Percentiles rank a stretch among this genome's conserved stretches.
These are phyloP conservation scores for Athrips mouffetella DNA, from an alignment of 2,888 invertebrate species.

Conservation along the genomic window DNA sequence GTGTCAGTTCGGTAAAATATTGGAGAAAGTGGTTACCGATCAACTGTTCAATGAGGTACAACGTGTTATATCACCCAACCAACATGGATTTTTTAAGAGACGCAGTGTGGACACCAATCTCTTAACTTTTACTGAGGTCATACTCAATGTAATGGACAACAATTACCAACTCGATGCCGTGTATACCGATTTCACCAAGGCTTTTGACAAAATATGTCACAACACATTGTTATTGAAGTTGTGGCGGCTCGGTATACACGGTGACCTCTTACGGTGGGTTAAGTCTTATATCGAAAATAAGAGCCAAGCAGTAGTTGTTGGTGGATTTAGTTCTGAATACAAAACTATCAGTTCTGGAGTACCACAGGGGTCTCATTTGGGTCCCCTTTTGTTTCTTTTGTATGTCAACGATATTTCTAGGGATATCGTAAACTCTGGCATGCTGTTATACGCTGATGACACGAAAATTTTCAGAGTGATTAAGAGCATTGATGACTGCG, in stretches of 20 bases:
- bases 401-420: too few species aligned
- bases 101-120: conserved; percentile 21
- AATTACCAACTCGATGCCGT: conserved; percentile 17
- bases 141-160: conserved; percentile 18
- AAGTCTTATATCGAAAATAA: conserved; percentile 3
- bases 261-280: not conserved
- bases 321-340: not conserved
- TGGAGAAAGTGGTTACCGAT: conserved; percentile 23
- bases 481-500: not conserved
- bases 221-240: conserved; percentile 1
- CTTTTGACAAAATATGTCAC: conserved; percentile 17
- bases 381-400: too few species aligned
- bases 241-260: conserved; percentile 8
- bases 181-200: conserved; percentile 20
- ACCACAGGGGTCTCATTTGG: conserved; percentile 10
- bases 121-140: conserved; percentile 12
- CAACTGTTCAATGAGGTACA: conserved; percentile 10
- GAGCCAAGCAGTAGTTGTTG: not conserved
- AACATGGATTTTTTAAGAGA: conserved; percentile 20
- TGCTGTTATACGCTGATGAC: too few species aligned
- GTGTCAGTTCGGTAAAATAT: conserved; percentile 20
- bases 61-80: conserved; percentile 14
- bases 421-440: too few species aligned
- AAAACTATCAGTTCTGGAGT: not conserved
- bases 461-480: conserved; percentile 10